Evolutionary conservation across 1,140 invertebrate genomes (phyloP), one percentile per base, ranked within the genome.

Genomic region (Drosophila cardini): DNA sequence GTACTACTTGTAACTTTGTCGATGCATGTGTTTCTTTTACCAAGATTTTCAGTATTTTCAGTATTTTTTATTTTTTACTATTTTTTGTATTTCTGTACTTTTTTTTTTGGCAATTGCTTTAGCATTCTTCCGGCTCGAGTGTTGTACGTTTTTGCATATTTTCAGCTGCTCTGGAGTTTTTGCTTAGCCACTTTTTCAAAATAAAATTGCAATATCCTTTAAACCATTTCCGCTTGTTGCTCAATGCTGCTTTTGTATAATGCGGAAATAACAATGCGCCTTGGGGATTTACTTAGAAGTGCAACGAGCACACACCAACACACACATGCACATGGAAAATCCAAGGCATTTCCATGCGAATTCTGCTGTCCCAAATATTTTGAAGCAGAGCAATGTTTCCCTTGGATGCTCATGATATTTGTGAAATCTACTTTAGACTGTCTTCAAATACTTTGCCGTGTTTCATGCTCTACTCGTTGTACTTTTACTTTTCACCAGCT

Each of bases 211-310:
- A 78, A 83, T 84, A 89, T 84, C 85, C 85, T 84, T 78, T 70
- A 84, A 89, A 80, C 85, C 63, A 84, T 89, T 84, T 89, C 84
- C 84, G 84, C 77, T 84, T 75, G 76, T 75, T 87, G 84, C 73
- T 83, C 70, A 62, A 57, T 72, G 70, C 61, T 62, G 64, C 57
- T 86, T 26, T 70, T 81, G 69, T 72, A 52, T 69, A 74, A 75
- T 71, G 67, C 84, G 84, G 84, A 89, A 84, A 89, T 89, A 84
- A 78, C 80, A 78, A 89, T 84, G 70, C 72, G 69, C 67, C 80
- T 68, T 67, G 74, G 40, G 72, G 68, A 46, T 67, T 75, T 71
- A 34, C 56, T 71, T 36, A 48, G 58, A 57, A 74, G 55, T 58
- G 55, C 69, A 71, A 36, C 45, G 18, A 36, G 26, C 45, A 46